Base-by-base conservation (phyloP, 1,140 invertebrate species). In the Gonioctena quinquepunctata region DNA sequence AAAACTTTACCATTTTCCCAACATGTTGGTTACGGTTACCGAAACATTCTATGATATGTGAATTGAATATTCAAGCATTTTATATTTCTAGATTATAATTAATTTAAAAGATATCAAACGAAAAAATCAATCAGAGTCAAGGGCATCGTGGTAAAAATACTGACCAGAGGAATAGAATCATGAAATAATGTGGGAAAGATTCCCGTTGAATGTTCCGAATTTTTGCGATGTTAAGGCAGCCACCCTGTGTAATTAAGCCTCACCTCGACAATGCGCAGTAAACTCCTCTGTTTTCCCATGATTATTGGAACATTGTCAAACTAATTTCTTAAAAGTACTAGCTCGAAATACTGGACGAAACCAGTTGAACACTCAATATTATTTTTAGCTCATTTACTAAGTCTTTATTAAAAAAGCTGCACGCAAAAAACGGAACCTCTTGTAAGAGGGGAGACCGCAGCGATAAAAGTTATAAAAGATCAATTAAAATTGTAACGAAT, bases 291-390 rank as follows among this genome's bases (percentile, higher is more conserved):
- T 54, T 54, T 54, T 54, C 19, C 50, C 50, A 54, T 54, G 18
- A 21, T 16, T 54, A 54, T 22, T 60, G 57, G 57, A 60, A 60
- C 57, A 22, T 60, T 60, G 57, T 26, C 57, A 60, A 60, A 60
- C 57, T n/a, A 60, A 60, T 60, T 25, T 60, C 57, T 60, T 60
- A 11, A 60, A 60, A 54, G 50, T 54, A 13, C 50, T 54, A 54
- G 19, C 21, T 13, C 50, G 18, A 18, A 54, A 54, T 42, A 42
- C 33, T 42, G 33, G 33, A 5, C 21, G 25, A n/a, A 60, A 21
- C n/a, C 21, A 60, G 22, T 22, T 22, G 18, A 23, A 7, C 11
- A 25, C 7, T 5, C 4, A 25, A 60, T 60, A 60, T 60, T 60
- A 60, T 60, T 26, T 60, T 60, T 60, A 60, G 57, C 13, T 25